Percentiles rank a stretch among this genome's conserved stretches.
Evolutionary conservation across 2,113 vertebrate species (phyloP).

Genomic region (Hydrolagus affinis): DNA sequence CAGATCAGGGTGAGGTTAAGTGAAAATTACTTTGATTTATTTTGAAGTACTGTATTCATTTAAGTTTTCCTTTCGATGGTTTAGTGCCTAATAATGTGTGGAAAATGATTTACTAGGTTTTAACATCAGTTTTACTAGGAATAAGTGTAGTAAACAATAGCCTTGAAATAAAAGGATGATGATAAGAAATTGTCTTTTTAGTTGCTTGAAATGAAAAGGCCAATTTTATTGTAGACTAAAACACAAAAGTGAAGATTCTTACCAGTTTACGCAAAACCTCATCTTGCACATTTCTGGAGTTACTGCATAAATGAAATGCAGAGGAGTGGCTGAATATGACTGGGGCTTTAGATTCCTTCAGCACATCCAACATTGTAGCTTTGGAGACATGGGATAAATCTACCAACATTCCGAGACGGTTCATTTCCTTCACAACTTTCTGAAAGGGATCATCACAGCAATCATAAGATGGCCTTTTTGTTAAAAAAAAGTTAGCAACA

Average conservation of each 20-base stretch:
- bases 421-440: conserved; percentile 32
- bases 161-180: neutral
- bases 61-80: neutral
- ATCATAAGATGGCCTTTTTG: neutral
- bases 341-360: conserved; percentile 15
- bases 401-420: conserved; percentile 32
- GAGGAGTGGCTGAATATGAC: conserved; percentile 34
- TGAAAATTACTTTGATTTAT: neutral
- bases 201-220: too few relatives aligned
- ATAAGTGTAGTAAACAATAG: neutral
- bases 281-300: conserved; percentile 29
- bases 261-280: conserved; percentile 25
- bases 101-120: neutral
- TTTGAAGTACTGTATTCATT: neutral
- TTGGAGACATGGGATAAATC: conserved; percentile 23
- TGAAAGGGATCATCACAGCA: conserved; percentile 6
- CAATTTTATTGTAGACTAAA: neutral
- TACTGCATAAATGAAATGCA: conserved; percentile 18
- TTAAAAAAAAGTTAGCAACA: too few relatives aligned
- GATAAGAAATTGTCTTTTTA: neutral
- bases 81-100: neutral
- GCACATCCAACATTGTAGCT: conserved; percentile 5
- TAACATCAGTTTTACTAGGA: neutral
- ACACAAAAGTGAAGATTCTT: neutral
- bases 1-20: neutral